Conservation (phyloP, 92 coral and sea anemone species). For the Nematostella vectensis region DNA sequence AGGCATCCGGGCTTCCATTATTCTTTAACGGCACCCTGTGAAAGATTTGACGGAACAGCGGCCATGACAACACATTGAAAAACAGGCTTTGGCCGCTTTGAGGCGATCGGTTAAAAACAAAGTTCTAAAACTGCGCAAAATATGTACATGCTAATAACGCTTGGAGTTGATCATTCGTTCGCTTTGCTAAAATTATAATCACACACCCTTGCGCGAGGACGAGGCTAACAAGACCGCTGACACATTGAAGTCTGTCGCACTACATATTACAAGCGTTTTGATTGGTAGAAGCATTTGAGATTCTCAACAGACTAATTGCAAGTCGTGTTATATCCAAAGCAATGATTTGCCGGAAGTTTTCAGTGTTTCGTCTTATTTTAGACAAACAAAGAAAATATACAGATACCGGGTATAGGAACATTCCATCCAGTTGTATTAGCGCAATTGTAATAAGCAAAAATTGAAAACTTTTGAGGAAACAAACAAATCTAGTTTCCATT, state of each 20-base stretch:
- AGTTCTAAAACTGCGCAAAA: slow-evolving; percentile 55
- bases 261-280: slow-evolving; percentile 7
- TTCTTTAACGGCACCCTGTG: slow-evolving; percentile 1
- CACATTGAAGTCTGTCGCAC: neutral
- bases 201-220: slow-evolving; percentile 69
- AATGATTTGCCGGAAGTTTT: too few relatives aligned
- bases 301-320: too few relatives aligned
- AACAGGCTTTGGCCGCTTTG: slow-evolving; percentile 14
- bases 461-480: too few relatives aligned
- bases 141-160: slow-evolving; percentile 59
- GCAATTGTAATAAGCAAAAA: too few relatives aligned
- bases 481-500: too few relatives aligned
- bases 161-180: slow-evolving; percentile 33
- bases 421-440: too few relatives aligned
- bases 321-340: too few relatives aligned
- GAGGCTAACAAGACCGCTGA: slow-evolving; percentile 43
- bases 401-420: too few relatives aligned
- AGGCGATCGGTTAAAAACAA: slow-evolving; percentile 33
- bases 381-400: too few relatives aligned
- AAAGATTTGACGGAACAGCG: neutral
- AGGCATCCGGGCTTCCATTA: slow-evolving; percentile 37
- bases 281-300: too few relatives aligned
- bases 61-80: slow-evolving; percentile 16
- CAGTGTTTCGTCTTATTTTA: too few relatives aligned
- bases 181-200: slow-evolving; percentile 19